phyloP scores from a whole-genome alignment of 2,113 vertebrate genomes.

The Perca schrenkii region DNA sequence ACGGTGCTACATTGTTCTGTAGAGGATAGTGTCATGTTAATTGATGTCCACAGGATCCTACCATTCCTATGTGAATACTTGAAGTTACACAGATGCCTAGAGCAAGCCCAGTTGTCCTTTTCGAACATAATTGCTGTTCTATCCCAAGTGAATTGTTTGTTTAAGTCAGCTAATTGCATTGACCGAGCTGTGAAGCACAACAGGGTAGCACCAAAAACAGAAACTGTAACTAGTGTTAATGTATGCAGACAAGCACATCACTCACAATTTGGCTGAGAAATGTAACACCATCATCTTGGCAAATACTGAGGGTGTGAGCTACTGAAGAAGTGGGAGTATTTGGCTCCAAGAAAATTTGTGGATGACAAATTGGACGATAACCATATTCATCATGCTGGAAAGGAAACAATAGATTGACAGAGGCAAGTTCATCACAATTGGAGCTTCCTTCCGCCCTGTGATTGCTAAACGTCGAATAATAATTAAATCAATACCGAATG shows the following conservation, averaged over 20 bases:
- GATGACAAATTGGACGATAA: constrained; percentile 26
- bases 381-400: constrained; percentile 3
- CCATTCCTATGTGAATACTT: background rate
- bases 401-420: background rate
- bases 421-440: constrained; percentile 21
- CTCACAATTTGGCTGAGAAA: background rate
- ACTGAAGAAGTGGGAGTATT: background rate
- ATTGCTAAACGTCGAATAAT: background rate
- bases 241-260: background rate
- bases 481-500: constrained; percentile 3
- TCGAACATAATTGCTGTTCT: background rate
- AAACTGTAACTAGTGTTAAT: constrained; percentile 1
- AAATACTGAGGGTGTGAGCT: constrained; percentile 5
- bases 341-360: constrained; percentile 14
- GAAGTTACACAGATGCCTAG: background rate
- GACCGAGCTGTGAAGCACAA: constrained; percentile 5
- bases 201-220: background rate
- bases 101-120: background rate
- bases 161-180: constrained; percentile 1
- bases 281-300: background rate
- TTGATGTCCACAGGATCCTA: background rate
- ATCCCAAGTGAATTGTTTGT: background rate
- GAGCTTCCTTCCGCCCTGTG: constrained; percentile 7
- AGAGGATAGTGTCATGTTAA: background rate
- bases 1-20: background rate